A percentile compares a stretch with the other conserved stretches of the same genome.
phyloP scores from a whole-genome alignment of 2,113 vertebrate species.

The Phasianus colchicus region DNA sequence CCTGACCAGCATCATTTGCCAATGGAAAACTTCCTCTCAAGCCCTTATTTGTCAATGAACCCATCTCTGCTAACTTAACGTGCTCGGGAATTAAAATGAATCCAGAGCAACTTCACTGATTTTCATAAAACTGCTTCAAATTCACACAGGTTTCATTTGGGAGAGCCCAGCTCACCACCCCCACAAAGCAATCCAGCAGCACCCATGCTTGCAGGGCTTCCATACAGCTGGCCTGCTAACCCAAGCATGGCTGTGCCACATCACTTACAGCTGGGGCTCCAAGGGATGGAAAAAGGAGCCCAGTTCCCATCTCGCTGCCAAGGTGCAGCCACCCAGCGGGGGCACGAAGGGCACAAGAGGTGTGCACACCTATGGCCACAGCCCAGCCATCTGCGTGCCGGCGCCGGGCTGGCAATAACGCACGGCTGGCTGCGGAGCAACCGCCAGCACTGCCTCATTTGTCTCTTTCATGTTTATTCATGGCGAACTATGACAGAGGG shows the following conservation, averaged over 20 bases:
- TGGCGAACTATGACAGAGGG: slow-evolving; percentile 31
- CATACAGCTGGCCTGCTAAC: accelerated
- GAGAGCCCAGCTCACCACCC: neutral
- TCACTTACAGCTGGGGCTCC: accelerated
- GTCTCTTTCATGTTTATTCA: slow-evolving; percentile 69
- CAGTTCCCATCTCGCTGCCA: accelerated
- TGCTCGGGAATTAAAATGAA: neutral
- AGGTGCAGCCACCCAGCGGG: neutral
- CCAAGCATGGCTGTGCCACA: accelerated
- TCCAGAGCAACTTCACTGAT: neutral
- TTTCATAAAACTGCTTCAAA: neutral
- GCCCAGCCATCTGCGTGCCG: neutral
- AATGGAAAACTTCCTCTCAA: neutral
- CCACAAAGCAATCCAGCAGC: neutral
- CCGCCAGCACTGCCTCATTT: slow-evolving; percentile 53
- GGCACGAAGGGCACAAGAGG: neutral
- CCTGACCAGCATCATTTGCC: neutral
- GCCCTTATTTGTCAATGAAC: accelerated
- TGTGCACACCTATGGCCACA: neutral
- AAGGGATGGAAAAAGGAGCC: accelerated
- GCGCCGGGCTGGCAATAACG: neutral
- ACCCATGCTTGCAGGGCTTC: accelerated
- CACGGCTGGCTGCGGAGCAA: neutral
- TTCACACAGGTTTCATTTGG: neutral
- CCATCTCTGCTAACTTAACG: accelerated